Conservation (phyloP, 2,888 invertebrate genomes). For the Athripsodes cinereus region DNA sequence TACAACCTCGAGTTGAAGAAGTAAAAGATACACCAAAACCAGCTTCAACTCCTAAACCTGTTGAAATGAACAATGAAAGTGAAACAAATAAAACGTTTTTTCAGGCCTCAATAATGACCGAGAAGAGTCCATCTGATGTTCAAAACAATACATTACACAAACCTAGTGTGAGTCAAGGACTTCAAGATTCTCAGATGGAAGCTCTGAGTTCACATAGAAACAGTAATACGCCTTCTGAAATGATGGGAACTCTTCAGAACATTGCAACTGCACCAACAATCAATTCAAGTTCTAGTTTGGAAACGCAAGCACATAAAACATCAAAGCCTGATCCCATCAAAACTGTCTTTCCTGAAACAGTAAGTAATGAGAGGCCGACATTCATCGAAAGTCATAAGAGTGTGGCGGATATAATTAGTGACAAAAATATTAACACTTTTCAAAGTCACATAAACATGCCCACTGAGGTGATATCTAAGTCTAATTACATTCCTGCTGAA, state of each 20-base stretch:
- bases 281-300: not conserved
- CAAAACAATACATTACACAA: not conserved
- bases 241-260: not conserved
- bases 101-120: conserved; percentile 2
- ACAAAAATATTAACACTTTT: conserved; percentile 6
- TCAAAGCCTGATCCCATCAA: not conserved
- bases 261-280: not conserved
- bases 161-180: not conserved
- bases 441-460: conserved; percentile 8
- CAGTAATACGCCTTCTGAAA: too few relatives aligned
- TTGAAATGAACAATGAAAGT: conserved; percentile 11
- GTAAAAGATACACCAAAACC: not conserved
- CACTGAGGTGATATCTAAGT: conserved; percentile 8
- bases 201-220: too few relatives aligned
- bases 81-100: conserved; percentile 10
- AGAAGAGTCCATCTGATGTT: conserved; percentile 5
- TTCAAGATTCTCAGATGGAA: too few relatives aligned
- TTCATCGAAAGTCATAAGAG: not conserved
- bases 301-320: not conserved
- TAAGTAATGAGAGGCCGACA: not conserved
- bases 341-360: not conserved
- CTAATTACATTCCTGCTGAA: conserved; percentile 10
- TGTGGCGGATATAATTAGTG: not conserved
- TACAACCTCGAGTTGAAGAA: conserved; percentile 3
- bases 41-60: not conserved